Evolutionary conservation across 2,797 vertebrate species (phyloP), one percentile per base, ranked within the genome.

Genomic region (Rousettus madagascariensis): DNA sequence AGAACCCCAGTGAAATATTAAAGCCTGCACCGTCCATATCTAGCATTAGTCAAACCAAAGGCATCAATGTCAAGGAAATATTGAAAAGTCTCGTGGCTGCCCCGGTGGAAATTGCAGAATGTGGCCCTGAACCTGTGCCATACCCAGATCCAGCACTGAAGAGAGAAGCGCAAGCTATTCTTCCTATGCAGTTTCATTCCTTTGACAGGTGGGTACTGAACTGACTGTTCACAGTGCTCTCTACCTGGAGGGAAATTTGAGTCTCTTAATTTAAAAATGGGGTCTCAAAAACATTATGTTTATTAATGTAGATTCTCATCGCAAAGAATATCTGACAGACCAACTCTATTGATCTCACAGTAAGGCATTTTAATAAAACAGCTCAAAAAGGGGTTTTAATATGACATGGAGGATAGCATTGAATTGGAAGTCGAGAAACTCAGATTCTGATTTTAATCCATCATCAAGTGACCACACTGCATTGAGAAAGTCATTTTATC

Each of bases 51-150:
- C 99, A 99, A 97, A 99, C 98, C 97, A 99, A 99, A 98, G 99
- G 99, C 96, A 99, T 99, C 97, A 99, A 99, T 90, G 99, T 99
- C 88, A 99, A 99, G 97, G 99, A 99, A 98, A 99, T 99, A 97
- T 95, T 99, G 91, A 99, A 99, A 98, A 99, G 99, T 94, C 98
- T 99, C 71, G 99, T 99, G 85, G 99, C 99, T 15, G 98, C 99
- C n/a, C 99, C 99, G 0, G 98, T 99, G 86, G 99, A 99, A 94
- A 98, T 98, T 91, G 97, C 98, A 90, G 99, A 99, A 93, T 98
- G 99, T 57, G 99, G 99, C 6, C 98, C 99, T 0, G 99, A 99
- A 97, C 98, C 99, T 0, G 97, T 99, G 84, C 98, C 99, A 17
- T 99, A 99, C 97, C 98, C 99, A 41, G 99, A 99, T 90, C 98